Conservation (phyloP, 2,797 vertebrate genomes). For the Hypotaenidia okinawae region DNA sequence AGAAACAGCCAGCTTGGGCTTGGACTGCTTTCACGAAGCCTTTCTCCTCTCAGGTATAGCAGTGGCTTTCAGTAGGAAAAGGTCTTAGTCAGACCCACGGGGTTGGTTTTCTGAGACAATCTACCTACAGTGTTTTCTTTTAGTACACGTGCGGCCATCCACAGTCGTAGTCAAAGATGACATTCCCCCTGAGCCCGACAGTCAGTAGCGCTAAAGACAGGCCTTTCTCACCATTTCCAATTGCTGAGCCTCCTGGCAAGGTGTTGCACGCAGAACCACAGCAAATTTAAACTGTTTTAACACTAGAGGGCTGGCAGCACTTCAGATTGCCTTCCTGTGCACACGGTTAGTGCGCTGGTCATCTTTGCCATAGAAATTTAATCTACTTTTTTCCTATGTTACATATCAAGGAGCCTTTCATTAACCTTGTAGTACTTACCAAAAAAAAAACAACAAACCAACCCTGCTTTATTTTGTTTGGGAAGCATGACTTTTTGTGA, state of each 20-base stretch:
- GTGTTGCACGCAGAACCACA: accelerated
- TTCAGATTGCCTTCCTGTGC: background rate
- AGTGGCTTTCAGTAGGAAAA: background rate
- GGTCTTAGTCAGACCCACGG: background rate
- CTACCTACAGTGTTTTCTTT: background rate
- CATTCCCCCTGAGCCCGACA: background rate
- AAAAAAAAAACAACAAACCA: background rate
- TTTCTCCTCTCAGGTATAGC: background rate
- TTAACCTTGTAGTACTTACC: background rate
- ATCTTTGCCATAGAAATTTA: background rate
- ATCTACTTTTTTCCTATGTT: background rate
- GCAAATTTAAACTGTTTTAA: background rate
- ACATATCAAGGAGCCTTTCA: background rate
- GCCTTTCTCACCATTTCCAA: background rate
- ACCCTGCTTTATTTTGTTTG: background rate
- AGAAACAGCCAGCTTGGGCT: background rate
- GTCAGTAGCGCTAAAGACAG: background rate
- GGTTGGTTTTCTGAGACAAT: background rate
- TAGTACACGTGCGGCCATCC: background rate
- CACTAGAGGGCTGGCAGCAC: constrained; percentile 28
- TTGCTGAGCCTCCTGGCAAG: background rate
- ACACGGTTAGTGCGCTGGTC: background rate
- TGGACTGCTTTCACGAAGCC: background rate
- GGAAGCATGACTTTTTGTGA: background rate
- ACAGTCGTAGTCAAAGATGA: background rate